Conservation (phyloP, 1,140 invertebrate species). For the Tribolium castaneum region DNA sequence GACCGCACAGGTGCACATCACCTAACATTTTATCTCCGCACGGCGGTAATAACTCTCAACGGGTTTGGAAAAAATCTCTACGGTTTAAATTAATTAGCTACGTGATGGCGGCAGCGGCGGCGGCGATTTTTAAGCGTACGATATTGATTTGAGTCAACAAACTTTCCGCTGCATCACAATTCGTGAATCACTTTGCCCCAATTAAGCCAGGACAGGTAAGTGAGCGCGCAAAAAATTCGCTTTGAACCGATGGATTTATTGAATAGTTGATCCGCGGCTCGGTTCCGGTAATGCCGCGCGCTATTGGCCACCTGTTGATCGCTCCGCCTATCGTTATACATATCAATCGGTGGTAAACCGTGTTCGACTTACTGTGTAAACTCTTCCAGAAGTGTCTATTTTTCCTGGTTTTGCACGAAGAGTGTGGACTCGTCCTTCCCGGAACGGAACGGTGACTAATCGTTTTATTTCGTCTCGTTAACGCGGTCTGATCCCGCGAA, state of each 20-base stretch:
- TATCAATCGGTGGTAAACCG: slow-evolving; percentile 40
- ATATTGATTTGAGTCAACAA: slow-evolving; percentile 51
- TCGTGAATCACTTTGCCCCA: slow-evolving; percentile 35
- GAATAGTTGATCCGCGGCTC: slow-evolving; percentile 11
- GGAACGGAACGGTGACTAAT: slow-evolving; percentile 27
- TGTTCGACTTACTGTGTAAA: slow-evolving; percentile 51
- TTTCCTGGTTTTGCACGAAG: slow-evolving; percentile 39
- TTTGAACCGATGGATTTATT: slow-evolving; percentile 36
- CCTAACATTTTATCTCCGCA: no score
- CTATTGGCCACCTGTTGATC: slow-evolving; percentile 58
- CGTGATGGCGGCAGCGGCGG: no score
- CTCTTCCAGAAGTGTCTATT: slow-evolving; percentile 45
- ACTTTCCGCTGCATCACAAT: slow-evolving; percentile 48
- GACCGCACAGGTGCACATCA: slow-evolving; percentile 46
- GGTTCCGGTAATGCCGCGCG: slow-evolving; percentile 41
- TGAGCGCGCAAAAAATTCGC: slow-evolving; percentile 33
- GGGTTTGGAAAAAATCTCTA: neutral
- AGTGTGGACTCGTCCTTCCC: slow-evolving; percentile 40
- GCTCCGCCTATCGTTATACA: slow-evolving; percentile 49
- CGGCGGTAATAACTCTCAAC: neutral
- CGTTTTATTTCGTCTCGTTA: slow-evolving; percentile 5
- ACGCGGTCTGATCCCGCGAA: slow-evolving; percentile 20
- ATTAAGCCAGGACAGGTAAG: slow-evolving; percentile 18
- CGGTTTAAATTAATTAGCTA: no score
- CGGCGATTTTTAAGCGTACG: no score